These are phyloP conservation scores for Diorhabda carinulata DNA, from an alignment of 1,140 invertebrate species.

Conservation along the genomic window DNA sequence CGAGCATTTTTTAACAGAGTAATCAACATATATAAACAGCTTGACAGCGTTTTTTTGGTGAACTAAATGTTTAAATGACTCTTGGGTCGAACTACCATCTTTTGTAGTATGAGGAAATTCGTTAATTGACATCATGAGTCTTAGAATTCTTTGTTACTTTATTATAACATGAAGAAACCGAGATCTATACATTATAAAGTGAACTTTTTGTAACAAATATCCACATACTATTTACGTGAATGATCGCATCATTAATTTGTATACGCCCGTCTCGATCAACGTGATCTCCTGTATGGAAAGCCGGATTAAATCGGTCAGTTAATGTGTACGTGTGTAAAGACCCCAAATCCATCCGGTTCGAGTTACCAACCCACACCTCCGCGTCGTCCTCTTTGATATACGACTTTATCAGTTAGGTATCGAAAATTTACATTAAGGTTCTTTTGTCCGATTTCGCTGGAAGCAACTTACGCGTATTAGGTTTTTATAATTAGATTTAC, in stretches of 20 bases:
- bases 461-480: not conserved
- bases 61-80: no score
- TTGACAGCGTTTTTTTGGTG: no score
- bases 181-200: no score
- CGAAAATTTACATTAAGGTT: not conserved
- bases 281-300: not conserved
- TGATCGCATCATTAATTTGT: not conserved
- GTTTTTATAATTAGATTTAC: conserved; percentile 1
- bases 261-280: not conserved
- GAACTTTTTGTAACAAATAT: no score
- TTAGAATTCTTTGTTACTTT: no score
- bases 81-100: no score
- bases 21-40: no score
- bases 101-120: no score
- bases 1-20: no score
- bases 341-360: not conserved
- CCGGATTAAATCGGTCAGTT: not conserved
- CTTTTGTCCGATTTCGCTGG: not conserved
- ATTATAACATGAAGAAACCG: no score
- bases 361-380: not conserved
- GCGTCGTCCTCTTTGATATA: not conserved
- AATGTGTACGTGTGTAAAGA: not conserved
- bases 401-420: conserved; percentile 1
- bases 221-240: no score
- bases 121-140: no score